Base-by-base conservation (phyloP, 1,140 invertebrate species). In the Drosophila rhopaloa region DNA sequence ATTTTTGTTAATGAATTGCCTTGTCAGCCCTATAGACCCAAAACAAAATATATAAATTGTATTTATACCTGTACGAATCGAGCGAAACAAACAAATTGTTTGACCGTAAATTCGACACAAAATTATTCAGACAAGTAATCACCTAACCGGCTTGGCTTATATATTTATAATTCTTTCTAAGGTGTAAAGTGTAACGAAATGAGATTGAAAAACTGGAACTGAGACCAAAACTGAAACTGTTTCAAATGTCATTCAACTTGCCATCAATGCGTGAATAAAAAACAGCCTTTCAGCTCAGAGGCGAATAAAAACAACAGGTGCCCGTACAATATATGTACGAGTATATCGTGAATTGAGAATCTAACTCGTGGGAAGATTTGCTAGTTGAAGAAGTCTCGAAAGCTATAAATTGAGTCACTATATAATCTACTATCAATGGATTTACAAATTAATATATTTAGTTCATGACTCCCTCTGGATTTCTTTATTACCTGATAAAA, bases 171-270 rank as follows among this genome's bases (percentile, higher is more conserved):
- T 40, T 57, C 43, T 9, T 35, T 40, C 51, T 16, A 67, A 48
- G 38, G 61, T 51, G 46, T 46, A 70, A 61, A 53, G 67, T 68
- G 48, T 68, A 54, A 77, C 56, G 56, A 47, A 60, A 44, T 47
- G 46, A 41, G n/a, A 50, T 51, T 6, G 14, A 58, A 72, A 71
- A 72, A 72, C 68, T 72, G 66, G 68, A 67, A 72, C 41, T 16
- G 13, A n/a, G 10, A 27, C 51, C 14, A 48, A 50, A 76, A 78
- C 56, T 61, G 81, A 74, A 85, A 86, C 74, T 85, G 82, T 85
- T 56, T 61, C 74, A 74, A 70, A 84, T 81, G 81, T 85, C 82
- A 81, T 86, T 85, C 81, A 85, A 85, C 81, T 62, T 78, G 80
- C 16, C 55, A 46, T 59, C 51, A 58, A 44, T 47, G 40, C 43